Evolutionary conservation across 2,113 vertebrate genomes (phyloP).

Genomic region (Alexandromys fortis): DNA sequence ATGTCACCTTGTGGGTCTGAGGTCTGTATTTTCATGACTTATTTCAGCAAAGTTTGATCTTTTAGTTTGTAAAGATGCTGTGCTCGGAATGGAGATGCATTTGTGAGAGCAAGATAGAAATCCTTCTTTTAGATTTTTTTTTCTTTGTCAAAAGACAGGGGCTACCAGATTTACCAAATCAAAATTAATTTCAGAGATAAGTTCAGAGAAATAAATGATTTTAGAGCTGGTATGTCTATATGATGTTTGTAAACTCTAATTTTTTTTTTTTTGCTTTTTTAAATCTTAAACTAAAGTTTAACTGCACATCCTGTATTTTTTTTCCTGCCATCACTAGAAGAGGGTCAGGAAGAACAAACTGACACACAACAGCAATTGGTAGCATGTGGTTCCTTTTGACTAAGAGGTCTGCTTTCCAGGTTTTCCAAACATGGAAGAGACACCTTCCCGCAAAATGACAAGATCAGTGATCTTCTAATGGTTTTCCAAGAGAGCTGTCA

Average conservation of each 20-base stretch:
- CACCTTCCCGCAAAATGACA: neutral
- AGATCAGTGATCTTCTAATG: neutral
- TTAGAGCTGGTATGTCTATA: neutral
- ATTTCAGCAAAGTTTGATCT: neutral
- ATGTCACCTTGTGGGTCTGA: neutral
- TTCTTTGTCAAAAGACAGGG: neutral
- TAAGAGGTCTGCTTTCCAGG: neutral
- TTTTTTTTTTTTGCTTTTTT: neutral
- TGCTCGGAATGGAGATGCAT: neutral
- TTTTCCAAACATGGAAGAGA: neutral
- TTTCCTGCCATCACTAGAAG: neutral
- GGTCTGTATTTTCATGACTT: neutral
- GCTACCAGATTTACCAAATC: neutral
- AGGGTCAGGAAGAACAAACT: neutral
- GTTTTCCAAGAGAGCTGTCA: neutral
- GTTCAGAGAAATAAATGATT: neutral
- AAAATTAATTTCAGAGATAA: neutral
- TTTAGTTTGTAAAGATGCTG: neutral
- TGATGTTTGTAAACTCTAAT: neutral
- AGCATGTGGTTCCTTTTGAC: neutral
- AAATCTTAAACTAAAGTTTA: slow-evolving; percentile 40
- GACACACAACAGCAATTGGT: neutral
- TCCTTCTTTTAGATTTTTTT: neutral
- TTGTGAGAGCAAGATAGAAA: neutral
- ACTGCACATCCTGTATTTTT: neutral